Base-by-base conservation (phyloP, 2,797 vertebrate species). In the Chromobotia macracanthus region DNA sequence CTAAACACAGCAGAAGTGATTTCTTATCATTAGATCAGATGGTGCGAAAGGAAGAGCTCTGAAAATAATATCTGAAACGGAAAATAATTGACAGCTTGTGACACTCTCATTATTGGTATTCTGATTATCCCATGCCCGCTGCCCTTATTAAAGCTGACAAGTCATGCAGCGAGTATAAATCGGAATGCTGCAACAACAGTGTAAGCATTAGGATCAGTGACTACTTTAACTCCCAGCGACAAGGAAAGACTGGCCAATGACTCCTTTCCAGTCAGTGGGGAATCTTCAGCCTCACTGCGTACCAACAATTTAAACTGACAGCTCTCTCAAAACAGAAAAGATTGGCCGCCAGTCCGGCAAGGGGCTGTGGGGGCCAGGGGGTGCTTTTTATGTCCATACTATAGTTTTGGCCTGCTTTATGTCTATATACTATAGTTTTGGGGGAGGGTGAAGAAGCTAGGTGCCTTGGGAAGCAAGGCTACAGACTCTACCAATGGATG, bases 141-240 rank as follows among this genome's bases (percentile, higher is more conserved):
- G 91, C 90, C 94, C 89, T 87, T 94, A 97, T 97, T 96, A 94
- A 94, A 94, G 88, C 93, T 96, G 95, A 97, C 95, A 97, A 96
- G 95, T 97, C 96, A 96, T 91, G 93, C 95, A 96, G 95, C 85
- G 94, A 96, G 95, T 96, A 96, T 95, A 97, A 96, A 96, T 95
- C 94, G 95, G 95, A 97, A 97, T 97, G 95, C 95, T 95, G 93
- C 93, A 95, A 95, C 94, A 96, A 95, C 95, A 95, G 95, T 94
- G 95, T 94, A 94, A 94, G 95, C 95, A 95, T 96, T 95, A 95
- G 94, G 94, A 95, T 96, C 95, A 94, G 93, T 95, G 94, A 95
- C 95, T 90, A 91, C 91, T 93, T 94, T 96, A 96, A 96, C 94
- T 95, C 94, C 93, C 93, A 93, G 89, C 95, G 96, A 96, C 94